phyloP scores from a whole-genome alignment of 2,113 vertebrate species.

The Oenanthe oenanthe region DNA sequence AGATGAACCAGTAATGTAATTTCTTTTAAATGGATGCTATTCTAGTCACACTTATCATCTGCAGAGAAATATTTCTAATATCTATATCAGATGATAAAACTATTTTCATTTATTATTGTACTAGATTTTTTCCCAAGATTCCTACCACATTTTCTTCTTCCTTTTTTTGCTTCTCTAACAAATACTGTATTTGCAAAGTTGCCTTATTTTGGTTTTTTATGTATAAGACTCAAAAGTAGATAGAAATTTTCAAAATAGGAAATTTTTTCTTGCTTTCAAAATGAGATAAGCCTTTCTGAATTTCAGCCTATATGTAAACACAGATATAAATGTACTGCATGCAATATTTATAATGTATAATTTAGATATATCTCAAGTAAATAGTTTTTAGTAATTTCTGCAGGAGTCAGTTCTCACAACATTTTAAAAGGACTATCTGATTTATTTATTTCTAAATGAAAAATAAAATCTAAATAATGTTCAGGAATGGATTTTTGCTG shows the following conservation, averaged over 20 bases:
- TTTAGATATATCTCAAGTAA: background rate
- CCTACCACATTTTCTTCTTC: background rate
- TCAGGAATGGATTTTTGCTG: background rate
- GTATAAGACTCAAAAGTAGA: slow-evolving; percentile 11
- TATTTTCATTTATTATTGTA: slow-evolving; percentile 66
- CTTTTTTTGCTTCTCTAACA: slow-evolving; percentile 34
- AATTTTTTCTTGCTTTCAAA: slow-evolving; percentile 20
- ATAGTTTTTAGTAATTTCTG: background rate
- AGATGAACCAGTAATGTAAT: slow-evolving; percentile 58
- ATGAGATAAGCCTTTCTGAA: background rate
- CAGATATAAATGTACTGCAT: background rate
- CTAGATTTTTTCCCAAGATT: slow-evolving; percentile 3
- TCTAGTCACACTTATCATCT: slow-evolving; percentile 66
- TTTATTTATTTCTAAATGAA: slow-evolving; percentile 6
- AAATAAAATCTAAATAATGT: slow-evolving; percentile 8
- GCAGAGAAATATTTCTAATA: slow-evolving; percentile 66
- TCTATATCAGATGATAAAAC: slow-evolving; percentile 60
- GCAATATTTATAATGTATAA: background rate
- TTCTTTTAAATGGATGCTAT: slow-evolving; percentile 64
- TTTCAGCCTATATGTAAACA: background rate
- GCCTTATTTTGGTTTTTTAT: background rate
- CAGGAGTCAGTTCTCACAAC: background rate
- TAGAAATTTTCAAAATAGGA: slow-evolving; percentile 23
- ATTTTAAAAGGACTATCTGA: background rate
- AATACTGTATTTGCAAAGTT: slow-evolving; percentile 42